Conservation (phyloP, 2,113 vertebrate species). For the Phylloscopus trochilus region DNA sequence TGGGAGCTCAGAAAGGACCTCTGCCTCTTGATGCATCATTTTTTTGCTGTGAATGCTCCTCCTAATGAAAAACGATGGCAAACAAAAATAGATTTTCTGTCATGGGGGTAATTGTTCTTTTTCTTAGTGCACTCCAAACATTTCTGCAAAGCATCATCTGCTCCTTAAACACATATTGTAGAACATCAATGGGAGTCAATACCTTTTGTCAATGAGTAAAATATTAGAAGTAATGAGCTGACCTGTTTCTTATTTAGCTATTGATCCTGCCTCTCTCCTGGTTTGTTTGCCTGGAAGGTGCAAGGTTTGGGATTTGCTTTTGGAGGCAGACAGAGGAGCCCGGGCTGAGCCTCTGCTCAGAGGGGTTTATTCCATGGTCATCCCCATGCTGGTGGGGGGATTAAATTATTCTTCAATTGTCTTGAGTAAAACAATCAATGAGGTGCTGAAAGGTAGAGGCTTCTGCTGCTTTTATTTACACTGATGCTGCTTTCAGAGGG, state of each 20-base stretch:
- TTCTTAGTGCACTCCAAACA: neutral
- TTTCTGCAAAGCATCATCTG: constrained; percentile 17
- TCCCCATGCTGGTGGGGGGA: neutral
- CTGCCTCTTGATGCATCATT: neutral
- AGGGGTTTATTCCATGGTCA: accelerated
- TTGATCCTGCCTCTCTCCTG: neutral
- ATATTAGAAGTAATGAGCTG: constrained; percentile 15
- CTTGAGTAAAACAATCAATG: neutral
- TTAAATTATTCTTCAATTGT: neutral
- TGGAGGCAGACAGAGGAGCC: neutral
- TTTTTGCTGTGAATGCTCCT: neutral
- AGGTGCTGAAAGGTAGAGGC: neutral
- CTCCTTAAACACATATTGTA: constrained; percentile 23
- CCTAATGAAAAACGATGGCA: neutral
- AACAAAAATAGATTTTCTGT: constrained; percentile 50
- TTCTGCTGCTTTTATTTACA: neutral
- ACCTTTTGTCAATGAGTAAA: neutral
- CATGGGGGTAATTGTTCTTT: neutral
- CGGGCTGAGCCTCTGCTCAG: accelerated
- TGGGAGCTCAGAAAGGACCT: neutral
- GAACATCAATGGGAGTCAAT: neutral
- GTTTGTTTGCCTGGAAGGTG: neutral
- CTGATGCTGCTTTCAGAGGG: neutral
- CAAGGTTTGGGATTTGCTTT: neutral
- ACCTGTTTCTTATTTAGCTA: neutral